Conservation (phyloP, 2,113 vertebrate species). For the Cyrtonyx montezumae region DNA sequence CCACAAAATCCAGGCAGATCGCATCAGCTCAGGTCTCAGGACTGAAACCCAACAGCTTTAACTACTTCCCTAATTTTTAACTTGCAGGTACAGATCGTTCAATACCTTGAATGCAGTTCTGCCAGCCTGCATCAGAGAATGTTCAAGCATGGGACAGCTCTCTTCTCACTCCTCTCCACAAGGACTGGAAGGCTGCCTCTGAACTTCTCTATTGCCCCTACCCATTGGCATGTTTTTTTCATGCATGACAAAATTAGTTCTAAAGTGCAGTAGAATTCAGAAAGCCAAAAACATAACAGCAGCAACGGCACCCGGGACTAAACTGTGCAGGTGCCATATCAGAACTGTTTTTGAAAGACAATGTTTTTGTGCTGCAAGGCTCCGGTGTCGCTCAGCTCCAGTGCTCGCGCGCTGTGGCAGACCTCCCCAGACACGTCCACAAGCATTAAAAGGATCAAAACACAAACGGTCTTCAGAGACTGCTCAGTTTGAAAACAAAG, state of each 20-base stretch:
- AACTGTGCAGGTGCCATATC: not conserved
- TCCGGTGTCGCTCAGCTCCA: constrained; percentile 40
- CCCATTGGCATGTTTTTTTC: constrained; percentile 32
- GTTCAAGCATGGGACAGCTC: not conserved
- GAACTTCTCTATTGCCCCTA: constrained; percentile 26
- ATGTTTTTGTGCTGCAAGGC: constrained; percentile 45
- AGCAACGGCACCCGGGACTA: constrained; percentile 32
- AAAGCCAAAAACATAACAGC: constrained; percentile 61
- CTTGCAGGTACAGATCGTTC: not conserved
- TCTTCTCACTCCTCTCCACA: not conserved
- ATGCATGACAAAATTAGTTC: constrained; percentile 7
- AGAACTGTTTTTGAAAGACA: constrained; percentile 51
- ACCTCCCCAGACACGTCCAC: not conserved
- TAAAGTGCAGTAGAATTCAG: constrained; percentile 76
- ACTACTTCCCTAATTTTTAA: not conserved
- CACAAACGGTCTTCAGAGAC: constrained; percentile 3
- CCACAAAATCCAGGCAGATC: constrained; percentile 5
- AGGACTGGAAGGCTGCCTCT: not conserved
- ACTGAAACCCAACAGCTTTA: constrained; percentile 22
- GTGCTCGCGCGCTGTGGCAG: constrained; percentile 18
- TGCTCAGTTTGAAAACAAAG: constrained; percentile 26
- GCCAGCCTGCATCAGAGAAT: constrained; percentile 11
- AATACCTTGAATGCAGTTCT: not conserved
- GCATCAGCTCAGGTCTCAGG: not conserved
- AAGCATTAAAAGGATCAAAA: constrained; percentile 5